A percentile compares a stretch with the other conserved stretches of the same genome.
Conservation (phyloP, 2,113 vertebrate genomes). For the Cyanocitta stelleri region DNA sequence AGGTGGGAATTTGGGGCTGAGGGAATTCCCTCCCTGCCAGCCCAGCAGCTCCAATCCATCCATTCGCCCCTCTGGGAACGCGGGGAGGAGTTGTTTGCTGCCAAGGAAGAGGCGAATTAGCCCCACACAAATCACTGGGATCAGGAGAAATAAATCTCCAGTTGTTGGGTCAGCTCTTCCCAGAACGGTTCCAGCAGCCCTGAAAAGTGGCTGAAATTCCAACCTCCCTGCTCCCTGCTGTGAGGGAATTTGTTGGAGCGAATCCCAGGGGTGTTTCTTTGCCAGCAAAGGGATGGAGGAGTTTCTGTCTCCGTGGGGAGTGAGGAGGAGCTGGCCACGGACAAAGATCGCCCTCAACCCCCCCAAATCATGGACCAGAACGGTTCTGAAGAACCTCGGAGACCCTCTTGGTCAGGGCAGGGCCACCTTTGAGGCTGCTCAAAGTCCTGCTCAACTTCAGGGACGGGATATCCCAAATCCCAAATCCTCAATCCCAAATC, state of each 20-base stretch:
- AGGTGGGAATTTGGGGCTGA: neutral
- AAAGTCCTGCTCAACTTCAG: neutral
- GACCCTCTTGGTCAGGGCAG: neutral
- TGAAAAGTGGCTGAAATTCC: neutral
- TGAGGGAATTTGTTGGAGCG: neutral
- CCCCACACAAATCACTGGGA: neutral
- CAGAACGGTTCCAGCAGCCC: neutral
- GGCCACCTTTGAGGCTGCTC: neutral
- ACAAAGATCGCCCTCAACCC: fast-evolving
- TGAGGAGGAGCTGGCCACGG: fast-evolving
- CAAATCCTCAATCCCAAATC: neutral
- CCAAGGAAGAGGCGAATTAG: neutral
- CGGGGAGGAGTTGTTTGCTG: neutral
- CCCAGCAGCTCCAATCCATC: neutral
- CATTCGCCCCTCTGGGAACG: neutral
- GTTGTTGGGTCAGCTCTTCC: neutral
- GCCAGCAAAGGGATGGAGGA: fast-evolving
- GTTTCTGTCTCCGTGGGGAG: fast-evolving
- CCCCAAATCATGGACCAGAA: neutral
- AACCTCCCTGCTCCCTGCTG: neutral
- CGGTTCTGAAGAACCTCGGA: fast-evolving
- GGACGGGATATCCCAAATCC: neutral
- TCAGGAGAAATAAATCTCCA: neutral
- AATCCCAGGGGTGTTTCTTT: neutral
- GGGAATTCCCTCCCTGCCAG: neutral